Evolutionary conservation across 1,140 invertebrate species (phyloP), one percentile per base, ranked within the genome.

Genomic region (Thaumetopoea pityocampa): DNA sequence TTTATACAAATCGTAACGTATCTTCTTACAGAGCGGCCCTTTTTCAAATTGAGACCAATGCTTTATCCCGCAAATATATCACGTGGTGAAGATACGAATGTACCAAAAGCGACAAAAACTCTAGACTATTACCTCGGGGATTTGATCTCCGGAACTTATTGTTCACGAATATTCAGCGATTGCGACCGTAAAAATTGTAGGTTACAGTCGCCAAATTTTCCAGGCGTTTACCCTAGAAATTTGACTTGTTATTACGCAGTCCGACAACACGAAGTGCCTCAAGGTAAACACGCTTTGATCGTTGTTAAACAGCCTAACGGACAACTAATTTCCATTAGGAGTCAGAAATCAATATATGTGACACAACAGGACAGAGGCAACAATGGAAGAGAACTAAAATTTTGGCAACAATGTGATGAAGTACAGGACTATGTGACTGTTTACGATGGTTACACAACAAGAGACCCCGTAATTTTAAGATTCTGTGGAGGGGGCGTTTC

Each of bases 121-220:
- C 44, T 58, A 12, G 89, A 92, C 60, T 91, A 91, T 81, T 89
- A 92, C 82, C 80, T 93, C 58, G 94, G 94, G 36, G 94, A 96
- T 72, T 88, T 95, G 59, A 95, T 96, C 65, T 90, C 92, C 6
- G 93, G 93, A 42, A 95, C 94, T 29, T 95, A 95, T 85, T 96
- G 95, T 85, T 95, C 94, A 10, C 87, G 94, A 44, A 94, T 94
- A 78, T 95, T 94, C 86, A 94, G 92, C 80, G 92, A 95, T 77
- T 96, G 94, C 76, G 93, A 96, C 86, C 90, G 90, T 70, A 94
- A 93, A 81, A 89, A 90, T 32, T 96, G 94, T 82, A 89, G 93
- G 47, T 88, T 96, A 37, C 94, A 96, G 73, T 96, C 94, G 19
- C 95, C 95, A 10, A 96, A 96, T 86, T 96, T 94, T 80, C 95